Evolutionary conservation across 2,888 invertebrate species (phyloP), one percentile per base, ranked within the genome.

Genomic region (Imbricaverruca yamaguchii): DNA sequence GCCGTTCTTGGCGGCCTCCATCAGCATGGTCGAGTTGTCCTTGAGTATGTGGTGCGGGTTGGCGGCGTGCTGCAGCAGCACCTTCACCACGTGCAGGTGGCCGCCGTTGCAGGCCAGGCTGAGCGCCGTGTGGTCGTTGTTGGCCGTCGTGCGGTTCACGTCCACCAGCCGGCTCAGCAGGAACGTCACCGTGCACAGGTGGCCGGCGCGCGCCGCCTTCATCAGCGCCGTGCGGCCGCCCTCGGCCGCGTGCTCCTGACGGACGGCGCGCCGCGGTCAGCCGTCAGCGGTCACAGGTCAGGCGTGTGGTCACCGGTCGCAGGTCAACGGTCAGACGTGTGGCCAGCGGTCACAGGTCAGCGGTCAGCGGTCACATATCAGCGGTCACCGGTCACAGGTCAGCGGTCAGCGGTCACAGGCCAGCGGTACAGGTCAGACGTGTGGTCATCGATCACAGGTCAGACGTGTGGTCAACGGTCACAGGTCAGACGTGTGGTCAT

Each of bases 1-100:
- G 0, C 98, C 98, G 80, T 98, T 97, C 89, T 97, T 97, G 80
- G 98, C 95, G 80, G 98, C 98, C 89, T 99, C 98, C 85, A 99
- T 98, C 85, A 99, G 90, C 93, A 98, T 98, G 81, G 97, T 98
- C 83, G 97, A 96, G 88, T 97, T 97, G 89, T 99, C 98, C 90
- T 98, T 97, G 80, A 99, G 91, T 89, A 96, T 97, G 89, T 97
- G 95, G 88, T 94, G 94, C 80, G 97, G 96, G 89, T 98, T 96
- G 77, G 97, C 97, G 85, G 95, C 93, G 88, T 95, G 93, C 81
- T 94, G 92, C 83, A 99, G 90, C 84, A 99, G 90, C 86, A 95
- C 90, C 89, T 98, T 96, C 55, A 98, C 98, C 80, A 97, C 96
- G 84, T 93, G 91, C 84, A 95, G 91, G 89, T 98, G 97, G 3